Evolutionary conservation across 2,113 vertebrate genomes (phyloP).

Genomic region (Xyrauchen texanus): DNA sequence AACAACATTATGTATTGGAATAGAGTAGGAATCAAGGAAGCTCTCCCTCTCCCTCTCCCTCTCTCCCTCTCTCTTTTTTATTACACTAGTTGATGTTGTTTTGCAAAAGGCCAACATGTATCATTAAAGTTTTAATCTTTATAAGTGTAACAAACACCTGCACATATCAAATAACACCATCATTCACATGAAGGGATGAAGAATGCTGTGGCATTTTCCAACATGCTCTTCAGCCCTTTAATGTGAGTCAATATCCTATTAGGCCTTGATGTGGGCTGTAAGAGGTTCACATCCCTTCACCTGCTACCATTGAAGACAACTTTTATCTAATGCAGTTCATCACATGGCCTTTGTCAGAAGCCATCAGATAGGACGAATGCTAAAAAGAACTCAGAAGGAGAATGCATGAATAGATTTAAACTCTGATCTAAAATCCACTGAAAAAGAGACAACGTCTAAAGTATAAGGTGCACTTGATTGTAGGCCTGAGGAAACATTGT

Average conservation of each 20-base stretch:
- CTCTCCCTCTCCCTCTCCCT: too few relatives aligned
- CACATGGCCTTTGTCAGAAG: conserved; percentile 29
- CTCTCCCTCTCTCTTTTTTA: background rate
- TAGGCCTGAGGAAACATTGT: background rate
- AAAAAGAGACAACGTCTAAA: background rate
- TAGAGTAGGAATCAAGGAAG: background rate
- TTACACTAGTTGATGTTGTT: background rate
- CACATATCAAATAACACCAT: conserved; percentile 44
- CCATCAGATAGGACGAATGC: background rate
- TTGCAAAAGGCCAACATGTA: conserved; percentile 23
- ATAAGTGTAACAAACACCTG: conserved; percentile 35
- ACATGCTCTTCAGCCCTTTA: conserved; percentile 24
- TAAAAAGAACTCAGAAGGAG: background rate
- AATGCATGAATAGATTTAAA: conserved; percentile 12
- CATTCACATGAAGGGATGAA: conserved; percentile 8
- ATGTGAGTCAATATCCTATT: conserved; percentile 33
- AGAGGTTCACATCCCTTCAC: conserved; percentile 36
- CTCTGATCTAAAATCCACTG: background rate
- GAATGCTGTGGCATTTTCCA: conserved; percentile 20
- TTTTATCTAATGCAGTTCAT: conserved; percentile 33
- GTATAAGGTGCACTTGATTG: background rate
- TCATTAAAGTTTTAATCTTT: conserved; percentile 31
- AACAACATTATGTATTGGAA: too few relatives aligned
- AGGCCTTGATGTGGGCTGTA: conserved; percentile 40
- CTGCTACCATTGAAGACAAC: conserved; percentile 29